Percentiles rank a stretch among this genome's conserved stretches.
Evolutionary conservation across 64 coral and sea anemone species (phyloP).

Genomic region (Catalaphyllia jardinei): DNA sequence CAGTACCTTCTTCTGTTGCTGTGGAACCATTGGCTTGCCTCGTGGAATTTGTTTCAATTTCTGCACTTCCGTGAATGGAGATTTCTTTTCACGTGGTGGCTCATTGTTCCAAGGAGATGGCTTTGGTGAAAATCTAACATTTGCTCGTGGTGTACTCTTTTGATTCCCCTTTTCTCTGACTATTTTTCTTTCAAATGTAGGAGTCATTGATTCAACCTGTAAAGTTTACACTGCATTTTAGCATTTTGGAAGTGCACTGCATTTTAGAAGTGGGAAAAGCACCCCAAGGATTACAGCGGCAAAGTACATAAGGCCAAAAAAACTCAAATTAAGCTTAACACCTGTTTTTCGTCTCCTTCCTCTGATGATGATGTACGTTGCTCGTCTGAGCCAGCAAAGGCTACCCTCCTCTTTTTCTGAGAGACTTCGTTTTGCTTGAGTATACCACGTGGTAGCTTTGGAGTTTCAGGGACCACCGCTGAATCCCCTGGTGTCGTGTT

Average conservation of each 20-base stretch:
- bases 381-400: conserved; percentile 72
- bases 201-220: neutral
- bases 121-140: conserved; percentile 86
- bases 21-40: conserved; percentile 55
- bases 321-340: conserved; percentile 14
- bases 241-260: neutral
- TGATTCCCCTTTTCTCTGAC: conserved; percentile 30
- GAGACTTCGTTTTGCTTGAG: conserved; percentile 52
- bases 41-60: conserved; percentile 78
- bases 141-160: conserved; percentile 59
- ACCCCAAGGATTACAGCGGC: too few relatives aligned
- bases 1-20: conserved; percentile 80
- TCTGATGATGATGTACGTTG: conserved; percentile 37
- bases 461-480: conserved; percentile 35
- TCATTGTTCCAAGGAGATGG: conserved; percentile 70
- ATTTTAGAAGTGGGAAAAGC: neutral
- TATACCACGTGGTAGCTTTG: conserved; percentile 53
- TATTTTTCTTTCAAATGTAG: neutral
- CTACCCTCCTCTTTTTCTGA: conserved; percentile 82
- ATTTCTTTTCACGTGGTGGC: neutral
- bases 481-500: neutral
- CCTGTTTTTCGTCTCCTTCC: conserved; percentile 58
- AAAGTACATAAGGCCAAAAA: neutral
- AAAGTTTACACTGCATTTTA: neutral
- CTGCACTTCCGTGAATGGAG: conserved; percentile 18